phyloP scores from a whole-genome alignment of 2,888 invertebrate genomes.

The Aleiodes testaceus region DNA sequence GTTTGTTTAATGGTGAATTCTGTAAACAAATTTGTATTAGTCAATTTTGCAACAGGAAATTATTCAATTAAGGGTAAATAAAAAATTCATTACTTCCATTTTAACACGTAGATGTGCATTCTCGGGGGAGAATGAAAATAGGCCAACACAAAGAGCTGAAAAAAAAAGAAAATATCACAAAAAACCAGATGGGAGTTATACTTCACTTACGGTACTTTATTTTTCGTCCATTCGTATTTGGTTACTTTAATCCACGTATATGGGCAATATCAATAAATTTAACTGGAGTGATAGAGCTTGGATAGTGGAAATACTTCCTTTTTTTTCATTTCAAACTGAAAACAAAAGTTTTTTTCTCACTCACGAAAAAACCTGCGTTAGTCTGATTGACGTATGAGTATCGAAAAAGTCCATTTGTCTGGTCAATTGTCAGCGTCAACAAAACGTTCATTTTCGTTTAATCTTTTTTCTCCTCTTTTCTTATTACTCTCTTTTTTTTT shows the following conservation, averaged over 20 bases:
- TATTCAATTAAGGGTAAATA: too few species aligned
- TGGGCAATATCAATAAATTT: slow-evolving; percentile 28
- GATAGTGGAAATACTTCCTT: slow-evolving; percentile 11
- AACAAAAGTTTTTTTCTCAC: slow-evolving; percentile 11
- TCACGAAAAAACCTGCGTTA: neutral
- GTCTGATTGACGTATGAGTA: slow-evolving; percentile 17
- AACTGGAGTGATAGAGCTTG: neutral
- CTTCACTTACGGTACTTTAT: slow-evolving; percentile 28
- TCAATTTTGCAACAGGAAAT: too few species aligned
- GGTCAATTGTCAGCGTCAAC: neutral
- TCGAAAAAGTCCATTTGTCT: slow-evolving; percentile 9
- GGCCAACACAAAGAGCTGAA: neutral
- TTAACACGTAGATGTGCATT: neutral
- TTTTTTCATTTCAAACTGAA: slow-evolving; percentile 7
- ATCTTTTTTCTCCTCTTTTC: neutral
- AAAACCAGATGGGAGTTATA: slow-evolving; percentile 17
- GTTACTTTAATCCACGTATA: slow-evolving; percentile 32
- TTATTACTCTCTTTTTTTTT: neutral
- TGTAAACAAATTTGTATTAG: too few species aligned
- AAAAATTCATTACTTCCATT: neutral
- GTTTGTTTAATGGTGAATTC: too few species aligned
- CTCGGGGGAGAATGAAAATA: neutral
- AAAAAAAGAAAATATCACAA: neutral
- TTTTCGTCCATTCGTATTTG: slow-evolving; percentile 20
- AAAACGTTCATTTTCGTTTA: slow-evolving; percentile 11